phyloP scores from a whole-genome alignment of 2,797 vertebrate species.

The Kryptolebias ocellatus region DNA sequence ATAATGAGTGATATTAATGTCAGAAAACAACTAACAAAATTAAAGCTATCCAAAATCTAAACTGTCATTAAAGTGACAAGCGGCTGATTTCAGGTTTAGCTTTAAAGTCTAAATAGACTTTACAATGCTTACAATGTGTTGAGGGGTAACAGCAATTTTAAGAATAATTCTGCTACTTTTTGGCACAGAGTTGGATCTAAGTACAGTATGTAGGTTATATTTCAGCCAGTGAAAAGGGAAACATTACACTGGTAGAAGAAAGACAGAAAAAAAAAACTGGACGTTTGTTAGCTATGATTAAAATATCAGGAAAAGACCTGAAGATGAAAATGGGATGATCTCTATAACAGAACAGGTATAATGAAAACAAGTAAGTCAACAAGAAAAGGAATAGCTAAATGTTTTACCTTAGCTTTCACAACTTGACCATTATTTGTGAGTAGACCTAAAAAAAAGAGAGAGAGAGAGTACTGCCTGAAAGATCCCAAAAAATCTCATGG shows the following conservation, averaged over 20 bases:
- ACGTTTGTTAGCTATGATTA: too few species aligned
- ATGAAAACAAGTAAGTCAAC: background rate
- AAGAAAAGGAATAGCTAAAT: background rate
- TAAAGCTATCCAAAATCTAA: too few species aligned
- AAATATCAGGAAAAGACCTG: too few species aligned
- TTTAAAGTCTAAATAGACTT: too few species aligned
- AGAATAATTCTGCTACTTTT: too few species aligned
- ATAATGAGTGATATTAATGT: conserved; percentile 33
- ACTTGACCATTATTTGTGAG: background rate
- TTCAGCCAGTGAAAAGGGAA: background rate
- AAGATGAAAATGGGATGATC: background rate
- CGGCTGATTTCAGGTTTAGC: too few species aligned
- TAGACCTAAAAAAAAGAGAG: background rate
- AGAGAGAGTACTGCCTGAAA: background rate
- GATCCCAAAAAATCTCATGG: background rate
- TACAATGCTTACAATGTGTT: too few species aligned
- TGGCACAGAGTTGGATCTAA: too few species aligned
- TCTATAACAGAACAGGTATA: background rate
- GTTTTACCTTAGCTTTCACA: background rate
- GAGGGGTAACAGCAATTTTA: too few species aligned
- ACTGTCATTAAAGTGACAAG: too few species aligned
- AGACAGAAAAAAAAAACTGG: background rate
- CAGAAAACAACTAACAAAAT: conserved; percentile 4
- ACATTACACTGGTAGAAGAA: background rate
- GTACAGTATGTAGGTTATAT: too few species aligned